Conservation (phyloP, 2,797 vertebrate species). For the Parambassis ranga region DNA sequence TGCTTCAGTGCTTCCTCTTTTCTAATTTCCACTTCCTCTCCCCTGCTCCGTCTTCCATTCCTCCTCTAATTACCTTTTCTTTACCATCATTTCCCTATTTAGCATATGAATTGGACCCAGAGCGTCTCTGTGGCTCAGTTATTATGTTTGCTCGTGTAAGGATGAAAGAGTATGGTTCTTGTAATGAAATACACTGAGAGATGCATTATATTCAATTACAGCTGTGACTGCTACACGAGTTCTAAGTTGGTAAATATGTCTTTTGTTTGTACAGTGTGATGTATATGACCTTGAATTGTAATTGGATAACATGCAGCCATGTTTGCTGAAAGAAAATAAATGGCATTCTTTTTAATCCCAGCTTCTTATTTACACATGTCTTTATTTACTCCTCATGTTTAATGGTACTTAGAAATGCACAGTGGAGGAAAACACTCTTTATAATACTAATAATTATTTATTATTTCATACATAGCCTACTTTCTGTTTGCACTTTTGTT, state of each 20-base stretch:
- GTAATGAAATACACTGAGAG: constrained; percentile 34
- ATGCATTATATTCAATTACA: constrained; percentile 49
- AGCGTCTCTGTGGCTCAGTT: constrained; percentile 28
- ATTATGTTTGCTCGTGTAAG: constrained; percentile 37
- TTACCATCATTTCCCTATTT: constrained; percentile 54
- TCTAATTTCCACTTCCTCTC: constrained; percentile 40
- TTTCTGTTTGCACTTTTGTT: too few relatives aligned
- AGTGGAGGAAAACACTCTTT: neutral
- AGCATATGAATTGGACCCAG: constrained; percentile 55
- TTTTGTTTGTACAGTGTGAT: constrained; percentile 29
- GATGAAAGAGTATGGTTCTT: constrained; percentile 19
- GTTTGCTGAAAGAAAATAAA: constrained; percentile 16
- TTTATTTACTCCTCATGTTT: neutral
- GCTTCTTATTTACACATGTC: neutral
- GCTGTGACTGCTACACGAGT: constrained; percentile 16
- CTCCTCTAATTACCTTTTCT: constrained; percentile 57
- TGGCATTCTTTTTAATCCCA: neutral
- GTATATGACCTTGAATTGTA: constrained; percentile 39
- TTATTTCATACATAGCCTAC: neutral
- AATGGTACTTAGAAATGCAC: neutral
- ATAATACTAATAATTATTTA: neutral
- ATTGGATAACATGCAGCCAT: constrained; percentile 24
- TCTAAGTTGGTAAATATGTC: constrained; percentile 36
- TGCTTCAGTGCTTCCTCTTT: constrained; percentile 43
- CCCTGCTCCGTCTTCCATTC: constrained; percentile 21